These are phyloP conservation scores for Drosophila sturtevanti DNA, from an alignment of 1,140 invertebrate species.

Conservation along the genomic window DNA sequence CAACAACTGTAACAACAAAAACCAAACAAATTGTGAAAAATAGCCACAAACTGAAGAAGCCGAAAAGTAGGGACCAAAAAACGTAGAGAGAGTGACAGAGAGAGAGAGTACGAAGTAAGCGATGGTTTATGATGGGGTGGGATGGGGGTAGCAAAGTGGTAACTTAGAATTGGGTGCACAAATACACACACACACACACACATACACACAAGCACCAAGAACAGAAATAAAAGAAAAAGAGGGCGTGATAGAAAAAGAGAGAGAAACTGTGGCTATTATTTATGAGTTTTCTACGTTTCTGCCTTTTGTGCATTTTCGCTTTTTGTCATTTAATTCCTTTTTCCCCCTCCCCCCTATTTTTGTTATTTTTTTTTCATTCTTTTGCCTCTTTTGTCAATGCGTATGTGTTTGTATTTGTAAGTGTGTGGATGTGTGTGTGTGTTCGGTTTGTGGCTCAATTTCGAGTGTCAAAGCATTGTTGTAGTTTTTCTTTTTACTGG, in stretches of 20 bases:
- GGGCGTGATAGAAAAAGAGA: background rate
- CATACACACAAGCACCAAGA: background rate
- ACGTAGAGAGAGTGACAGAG: too few relatives aligned
- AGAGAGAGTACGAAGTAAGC: too few relatives aligned
- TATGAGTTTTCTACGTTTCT: slow-evolving; percentile 74
- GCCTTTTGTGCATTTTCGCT: slow-evolving; percentile 69
- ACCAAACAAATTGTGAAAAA: slow-evolving; percentile 72
- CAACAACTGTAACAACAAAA: background rate
- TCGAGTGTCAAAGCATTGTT: slow-evolving; percentile 67
- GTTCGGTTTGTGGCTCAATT: slow-evolving; percentile 68
- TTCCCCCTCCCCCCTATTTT: background rate
- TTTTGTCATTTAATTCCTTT: slow-evolving; percentile 69
- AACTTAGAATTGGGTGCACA: slow-evolving; percentile 42
- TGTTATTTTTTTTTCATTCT: background rate
- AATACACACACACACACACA: slow-evolving; percentile 22
- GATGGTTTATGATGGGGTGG: too few relatives aligned
- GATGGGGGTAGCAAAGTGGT: too few relatives aligned
- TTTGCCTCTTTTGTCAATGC: background rate
- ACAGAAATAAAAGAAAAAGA: background rate
- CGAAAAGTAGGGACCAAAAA: too few relatives aligned
- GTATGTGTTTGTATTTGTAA: background rate
- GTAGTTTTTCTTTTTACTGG: slow-evolving; percentile 30
- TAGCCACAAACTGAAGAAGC: slow-evolving; percentile 41
- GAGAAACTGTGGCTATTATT: slow-evolving; percentile 56
- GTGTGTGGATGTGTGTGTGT: background rate